phyloP scores from a whole-genome alignment of 2,797 vertebrate genomes.

The Gymnocypris eckloni region DNA sequence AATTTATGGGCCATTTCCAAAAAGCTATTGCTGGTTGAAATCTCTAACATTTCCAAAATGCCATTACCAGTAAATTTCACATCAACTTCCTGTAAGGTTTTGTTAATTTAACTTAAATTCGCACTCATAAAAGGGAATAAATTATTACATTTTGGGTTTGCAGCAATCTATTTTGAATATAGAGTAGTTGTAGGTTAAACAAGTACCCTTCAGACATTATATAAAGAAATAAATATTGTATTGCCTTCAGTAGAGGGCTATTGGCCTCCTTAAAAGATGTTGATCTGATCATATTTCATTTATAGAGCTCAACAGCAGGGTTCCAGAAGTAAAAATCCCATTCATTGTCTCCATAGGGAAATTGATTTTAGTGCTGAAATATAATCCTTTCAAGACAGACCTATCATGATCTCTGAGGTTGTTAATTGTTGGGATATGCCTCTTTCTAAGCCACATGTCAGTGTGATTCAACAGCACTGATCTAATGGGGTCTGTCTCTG shows the following conservation, averaged over 20 bases:
- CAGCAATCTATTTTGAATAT: background rate
- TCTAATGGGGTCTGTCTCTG: background rate
- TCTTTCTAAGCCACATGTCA: constrained; percentile 18
- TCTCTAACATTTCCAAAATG: background rate
- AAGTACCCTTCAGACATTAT: background rate
- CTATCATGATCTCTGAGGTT: constrained; percentile 26
- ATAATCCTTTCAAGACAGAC: constrained; percentile 20
- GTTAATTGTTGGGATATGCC: constrained; percentile 17
- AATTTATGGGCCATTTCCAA: background rate
- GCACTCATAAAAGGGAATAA: background rate
- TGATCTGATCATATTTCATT: constrained; percentile 19
- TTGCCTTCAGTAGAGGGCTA: background rate
- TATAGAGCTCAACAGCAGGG: background rate
- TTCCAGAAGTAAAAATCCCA: constrained; percentile 8
- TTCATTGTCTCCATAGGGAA: constrained; percentile 11
- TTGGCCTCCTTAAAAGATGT: constrained; percentile 6
- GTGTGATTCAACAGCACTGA: background rate
- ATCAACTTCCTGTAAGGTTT: background rate
- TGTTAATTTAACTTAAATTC: background rate
- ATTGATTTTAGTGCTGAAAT: constrained; percentile 26
- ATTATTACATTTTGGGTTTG: background rate
- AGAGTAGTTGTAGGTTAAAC: background rate
- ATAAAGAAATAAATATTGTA: background rate
- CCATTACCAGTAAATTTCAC: background rate
- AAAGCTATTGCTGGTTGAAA: background rate